Percentiles rank a stretch among this genome's conserved stretches.
These are phyloP conservation scores for Semaprochilodus insignis DNA, from an alignment of 2,797 vertebrate species.

Conservation along the genomic window DNA sequence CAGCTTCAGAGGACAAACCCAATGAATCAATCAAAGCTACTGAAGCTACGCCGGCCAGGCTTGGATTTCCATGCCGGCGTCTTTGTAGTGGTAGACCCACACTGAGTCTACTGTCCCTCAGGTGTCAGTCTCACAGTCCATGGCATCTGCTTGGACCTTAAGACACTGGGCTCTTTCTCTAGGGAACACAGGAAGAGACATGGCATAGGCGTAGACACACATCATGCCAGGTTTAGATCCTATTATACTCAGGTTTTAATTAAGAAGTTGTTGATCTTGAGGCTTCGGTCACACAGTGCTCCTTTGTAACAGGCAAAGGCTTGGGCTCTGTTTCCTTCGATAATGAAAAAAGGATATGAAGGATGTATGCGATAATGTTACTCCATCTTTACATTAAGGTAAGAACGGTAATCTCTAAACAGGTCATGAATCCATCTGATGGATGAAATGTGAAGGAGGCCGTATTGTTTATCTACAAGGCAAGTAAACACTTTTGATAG, in stretches of 20 bases:
- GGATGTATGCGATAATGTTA: conserved; percentile 52
- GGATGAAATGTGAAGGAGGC: background rate
- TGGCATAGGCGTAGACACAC: conserved; percentile 49
- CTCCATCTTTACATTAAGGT: conserved; percentile 40
- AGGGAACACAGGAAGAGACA: conserved; percentile 48
- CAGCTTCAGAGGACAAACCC: conserved; percentile 38
- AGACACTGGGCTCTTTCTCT: conserved; percentile 56
- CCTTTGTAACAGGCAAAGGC: conserved; percentile 53
- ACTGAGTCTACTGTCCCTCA: conserved; percentile 57
- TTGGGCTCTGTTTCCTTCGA: conserved; percentile 48
- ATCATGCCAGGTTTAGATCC: conserved; percentile 59
- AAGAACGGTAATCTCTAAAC: conserved; percentile 27
- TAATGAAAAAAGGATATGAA: conserved; percentile 53
- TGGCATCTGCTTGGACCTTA: conserved; percentile 37
- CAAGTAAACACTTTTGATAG: background rate
- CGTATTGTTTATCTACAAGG: background rate
- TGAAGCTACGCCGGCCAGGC: conserved; percentile 44
- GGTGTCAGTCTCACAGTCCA: conserved; percentile 61
- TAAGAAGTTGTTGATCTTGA: conserved; percentile 60
- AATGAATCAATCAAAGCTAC: conserved; percentile 30
- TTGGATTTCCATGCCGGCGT: conserved; percentile 55
- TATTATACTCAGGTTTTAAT: conserved; percentile 61
- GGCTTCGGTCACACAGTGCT: conserved; percentile 50
- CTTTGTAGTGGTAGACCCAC: conserved; percentile 58
- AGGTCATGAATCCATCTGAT: background rate